Evolutionary conservation across 2,797 vertebrate species (phyloP), one percentile per base, ranked within the genome.

Genomic region (Falco columbarius): DNA sequence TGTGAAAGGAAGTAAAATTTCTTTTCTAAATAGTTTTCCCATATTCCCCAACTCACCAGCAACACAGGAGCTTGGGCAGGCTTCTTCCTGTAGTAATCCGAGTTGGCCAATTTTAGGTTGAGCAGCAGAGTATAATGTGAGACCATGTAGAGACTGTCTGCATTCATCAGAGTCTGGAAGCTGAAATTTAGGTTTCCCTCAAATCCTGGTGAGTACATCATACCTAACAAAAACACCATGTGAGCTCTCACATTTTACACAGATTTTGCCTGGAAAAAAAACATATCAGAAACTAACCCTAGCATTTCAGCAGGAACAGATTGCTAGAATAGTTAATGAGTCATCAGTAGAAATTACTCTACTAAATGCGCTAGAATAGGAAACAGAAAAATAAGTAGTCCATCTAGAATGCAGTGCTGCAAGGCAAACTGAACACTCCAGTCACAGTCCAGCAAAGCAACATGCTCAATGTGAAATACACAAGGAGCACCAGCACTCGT

Each of bases 141-240:
- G 10, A 99, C 98, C 62, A 99, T 97, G 93, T 99, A 99, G 47
- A 99, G 98, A 38, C 99, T 99, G 86, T 99, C 99, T 0, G 99
- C 99, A 8, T 99, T 99, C 99, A 99, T 99, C 95, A 99, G 97
- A 59, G 98, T 98, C 98, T 99, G 99, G 86, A 99, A 98, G 97
- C 97, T 98, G 95, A 99, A 98, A 80, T 97, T 98, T 96, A 98
- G 98, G 34, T 97, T 98, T 8, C 97, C 96, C 52, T 99, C 99
- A 7, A 99, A 98, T 17, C 99, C 99, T 1, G 99, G 99, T 21
- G 99, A 99, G 89, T 98, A 98, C 97, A 99, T 98, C 94, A 99
- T 98, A 93, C 99, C 99, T 99, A 51, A 17, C 54, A 91, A 98
- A 95, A 95, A 95, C n/a, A 91, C 30, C 86, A 56, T 66, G 47